Percentiles rank a stretch among this genome's conserved stretches.
Conservation (phyloP, 2,113 vertebrate genomes). For the Alexandromys fortis region DNA sequence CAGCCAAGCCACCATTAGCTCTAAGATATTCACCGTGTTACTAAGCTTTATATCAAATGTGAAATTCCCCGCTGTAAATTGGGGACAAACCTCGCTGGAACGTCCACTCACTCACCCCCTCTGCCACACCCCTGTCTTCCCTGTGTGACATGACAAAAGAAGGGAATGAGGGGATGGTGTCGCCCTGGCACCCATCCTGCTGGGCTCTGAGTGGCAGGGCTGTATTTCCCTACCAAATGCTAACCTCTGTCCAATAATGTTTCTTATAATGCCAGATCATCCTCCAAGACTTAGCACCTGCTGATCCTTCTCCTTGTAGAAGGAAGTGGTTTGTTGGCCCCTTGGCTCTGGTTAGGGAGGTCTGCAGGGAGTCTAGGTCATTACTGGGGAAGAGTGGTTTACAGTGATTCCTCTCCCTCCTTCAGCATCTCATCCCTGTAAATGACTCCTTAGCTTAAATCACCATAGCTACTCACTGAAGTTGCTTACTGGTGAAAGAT, state of each 20-base stretch:
- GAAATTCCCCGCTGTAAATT: not conserved
- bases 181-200: not conserved
- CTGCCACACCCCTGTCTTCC: not conserved
- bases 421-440: not conserved
- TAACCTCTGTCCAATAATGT: not conserved
- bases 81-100: too few species aligned
- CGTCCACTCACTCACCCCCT: fast-evolving
- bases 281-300: not conserved
- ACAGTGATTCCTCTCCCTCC: not conserved
- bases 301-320: not conserved
- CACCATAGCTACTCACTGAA: not conserved
- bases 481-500: not conserved
- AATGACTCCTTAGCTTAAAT: not conserved
- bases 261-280: not conserved
- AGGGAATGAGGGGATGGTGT: fast-evolving
- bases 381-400: not conserved
- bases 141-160: not conserved
- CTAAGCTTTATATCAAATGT: not conserved
- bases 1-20: not conserved
- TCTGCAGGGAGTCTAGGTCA: not conserved
- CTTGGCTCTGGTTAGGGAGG: too few species aligned
- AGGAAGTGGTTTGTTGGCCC: fast-evolving
- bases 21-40: fast-evolving
- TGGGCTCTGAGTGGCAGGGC: not conserved
- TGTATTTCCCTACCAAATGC: not conserved